phyloP scores from a whole-genome alignment of 2,888 invertebrate species.

The Ctena decussata region DNA sequence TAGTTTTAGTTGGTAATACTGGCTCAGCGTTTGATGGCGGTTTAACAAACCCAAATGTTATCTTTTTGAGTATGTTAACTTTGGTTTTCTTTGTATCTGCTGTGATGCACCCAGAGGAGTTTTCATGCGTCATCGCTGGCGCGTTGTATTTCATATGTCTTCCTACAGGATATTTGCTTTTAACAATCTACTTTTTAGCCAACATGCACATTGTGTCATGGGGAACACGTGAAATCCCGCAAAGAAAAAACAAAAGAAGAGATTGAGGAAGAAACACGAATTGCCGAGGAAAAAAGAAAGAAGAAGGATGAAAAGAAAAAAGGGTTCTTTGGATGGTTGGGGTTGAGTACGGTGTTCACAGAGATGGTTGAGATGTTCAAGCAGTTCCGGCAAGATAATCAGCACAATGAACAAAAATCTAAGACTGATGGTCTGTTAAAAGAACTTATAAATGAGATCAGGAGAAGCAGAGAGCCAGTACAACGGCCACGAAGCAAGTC shows the following conservation, averaged over 20 bases:
- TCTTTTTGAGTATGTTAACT: constrained; percentile 89
- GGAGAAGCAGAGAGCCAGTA: constrained; percentile 32
- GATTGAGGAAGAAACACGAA: constrained; percentile 93
- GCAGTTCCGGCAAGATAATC: constrained; percentile 56
- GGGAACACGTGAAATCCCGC: constrained; percentile 94
- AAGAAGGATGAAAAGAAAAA: constrained; percentile 93
- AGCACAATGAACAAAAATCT: constrained; percentile 37
- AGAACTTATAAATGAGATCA: constrained; percentile 71
- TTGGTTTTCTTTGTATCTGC: constrained; percentile 99
- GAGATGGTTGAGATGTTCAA: constrained; percentile 74
- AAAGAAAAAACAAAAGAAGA: constrained; percentile 81
- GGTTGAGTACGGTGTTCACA: constrained; percentile 70
- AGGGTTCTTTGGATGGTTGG: constrained; percentile 88
- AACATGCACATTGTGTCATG: constrained; percentile 97
- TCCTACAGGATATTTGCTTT: constrained; percentile 97
- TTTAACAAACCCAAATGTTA: constrained; percentile 79
- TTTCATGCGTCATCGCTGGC: constrained; percentile 89
- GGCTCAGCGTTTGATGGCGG: constrained; percentile 99
- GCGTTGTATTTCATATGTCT: constrained; percentile 95
- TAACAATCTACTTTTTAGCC: constrained; percentile 97
- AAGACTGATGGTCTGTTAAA: constrained; percentile 74
- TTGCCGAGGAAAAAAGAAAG: constrained; percentile 88
- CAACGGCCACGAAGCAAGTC: constrained; percentile 23
- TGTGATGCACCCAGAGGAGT: constrained; percentile 96
- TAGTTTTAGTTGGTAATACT: constrained; percentile 99